Evolutionary conservation across 2,888 invertebrate species (phyloP).

Genomic region (Lepidochitona cinerea): DNA sequence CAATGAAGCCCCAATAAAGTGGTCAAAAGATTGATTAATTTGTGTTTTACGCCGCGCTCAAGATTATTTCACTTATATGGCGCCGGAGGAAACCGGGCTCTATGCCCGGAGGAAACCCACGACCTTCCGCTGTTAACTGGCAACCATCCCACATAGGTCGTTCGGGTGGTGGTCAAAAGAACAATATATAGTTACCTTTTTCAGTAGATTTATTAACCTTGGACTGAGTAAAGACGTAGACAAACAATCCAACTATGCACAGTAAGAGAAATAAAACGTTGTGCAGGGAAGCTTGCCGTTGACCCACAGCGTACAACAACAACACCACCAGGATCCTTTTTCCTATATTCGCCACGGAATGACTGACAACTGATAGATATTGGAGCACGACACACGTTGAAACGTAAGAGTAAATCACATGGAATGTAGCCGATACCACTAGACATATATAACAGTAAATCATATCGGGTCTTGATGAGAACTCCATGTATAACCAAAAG

Average conservation of each 20-base stretch:
- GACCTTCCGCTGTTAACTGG: too few relatives aligned
- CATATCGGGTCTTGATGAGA: neutral
- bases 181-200: neutral
- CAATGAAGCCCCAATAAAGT: too few relatives aligned
- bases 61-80: too few relatives aligned
- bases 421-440: constrained; percentile 28
- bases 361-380: constrained; percentile 37
- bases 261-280: constrained; percentile 25
- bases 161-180: too few relatives aligned
- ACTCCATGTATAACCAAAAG: neutral
- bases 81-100: too few relatives aligned
- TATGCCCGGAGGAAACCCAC: too few relatives aligned
- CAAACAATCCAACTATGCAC: constrained; percentile 6
- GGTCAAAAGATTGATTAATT: too few relatives aligned
- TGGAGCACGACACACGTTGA: constrained; percentile 32
- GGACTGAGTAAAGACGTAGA: neutral
- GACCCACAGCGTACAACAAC: constrained; percentile 30
- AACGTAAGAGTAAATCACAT: constrained; percentile 39
- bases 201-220: neutral
- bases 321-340: constrained; percentile 39
- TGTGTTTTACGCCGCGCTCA: too few relatives aligned
- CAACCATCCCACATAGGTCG: too few relatives aligned
- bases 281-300: constrained; percentile 12
- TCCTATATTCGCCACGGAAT: constrained; percentile 38
- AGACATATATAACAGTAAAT: neutral